Evolutionary conservation across 2,888 invertebrate species (phyloP).

Genomic region (Cyaniris semiargus): DNA sequence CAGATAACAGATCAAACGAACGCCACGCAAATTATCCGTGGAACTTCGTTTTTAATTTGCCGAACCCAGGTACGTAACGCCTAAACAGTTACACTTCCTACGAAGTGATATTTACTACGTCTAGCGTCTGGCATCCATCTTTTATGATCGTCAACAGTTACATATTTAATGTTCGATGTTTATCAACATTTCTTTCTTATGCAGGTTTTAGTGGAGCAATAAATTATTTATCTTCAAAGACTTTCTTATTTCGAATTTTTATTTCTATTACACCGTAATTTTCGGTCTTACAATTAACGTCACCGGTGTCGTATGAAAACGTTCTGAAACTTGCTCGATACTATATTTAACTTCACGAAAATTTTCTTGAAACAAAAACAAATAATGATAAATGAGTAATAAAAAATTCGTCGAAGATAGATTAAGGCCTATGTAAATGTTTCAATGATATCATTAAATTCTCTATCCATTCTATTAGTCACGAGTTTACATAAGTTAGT

Average conservation of each 20-base stretch:
- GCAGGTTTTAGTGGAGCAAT: slow-evolving; percentile 76
- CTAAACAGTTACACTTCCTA: slow-evolving; percentile 68
- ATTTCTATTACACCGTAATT: slow-evolving; percentile 62
- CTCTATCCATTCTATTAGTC: slow-evolving; percentile 56
- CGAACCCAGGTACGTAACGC: slow-evolving; percentile 57
- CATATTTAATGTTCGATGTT: slow-evolving; percentile 80
- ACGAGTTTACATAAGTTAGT: slow-evolving; percentile 62
- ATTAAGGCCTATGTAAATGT: slow-evolving; percentile 51
- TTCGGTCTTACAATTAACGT: slow-evolving; percentile 60
- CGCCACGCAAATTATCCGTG: slow-evolving; percentile 66
- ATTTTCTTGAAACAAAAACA: background rate
- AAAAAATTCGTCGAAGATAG: slow-evolving; percentile 58
- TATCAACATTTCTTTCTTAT: slow-evolving; percentile 81
- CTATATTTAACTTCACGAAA: background rate
- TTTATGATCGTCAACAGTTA: slow-evolving; percentile 79
- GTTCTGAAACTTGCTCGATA: slow-evolving; percentile 31
- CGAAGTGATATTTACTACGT: slow-evolving; percentile 70
- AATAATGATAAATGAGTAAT: slow-evolving; percentile 47
- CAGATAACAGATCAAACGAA: slow-evolving; percentile 62
- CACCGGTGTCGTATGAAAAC: slow-evolving; percentile 59
- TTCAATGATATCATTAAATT: slow-evolving; percentile 62
- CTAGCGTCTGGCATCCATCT: slow-evolving; percentile 71
- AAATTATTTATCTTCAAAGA: slow-evolving; percentile 80
- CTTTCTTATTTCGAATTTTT: slow-evolving; percentile 75
- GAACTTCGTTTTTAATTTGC: slow-evolving; percentile 67